phyloP scores from a whole-genome alignment of 2,113 vertebrate genomes.

The Otis tarda region DNA sequence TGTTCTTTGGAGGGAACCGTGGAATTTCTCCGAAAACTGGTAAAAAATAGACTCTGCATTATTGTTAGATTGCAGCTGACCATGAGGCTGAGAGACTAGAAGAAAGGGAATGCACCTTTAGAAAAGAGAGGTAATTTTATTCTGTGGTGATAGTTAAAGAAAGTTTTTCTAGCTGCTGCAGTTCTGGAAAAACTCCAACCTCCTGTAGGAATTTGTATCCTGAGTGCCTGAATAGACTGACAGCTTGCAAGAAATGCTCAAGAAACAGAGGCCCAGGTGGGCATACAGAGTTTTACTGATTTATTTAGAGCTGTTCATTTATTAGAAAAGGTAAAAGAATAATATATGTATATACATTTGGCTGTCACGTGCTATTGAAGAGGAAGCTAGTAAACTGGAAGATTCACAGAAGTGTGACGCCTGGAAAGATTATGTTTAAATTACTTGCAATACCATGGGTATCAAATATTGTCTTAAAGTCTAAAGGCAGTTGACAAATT shows the following conservation, averaged over 20 bases:
- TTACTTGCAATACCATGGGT: not conserved
- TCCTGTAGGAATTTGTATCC: not conserved
- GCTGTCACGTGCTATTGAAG: fast-evolving
- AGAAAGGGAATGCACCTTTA: not conserved
- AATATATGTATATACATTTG: not conserved
- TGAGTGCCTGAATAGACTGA: not conserved
- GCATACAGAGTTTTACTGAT: not conserved
- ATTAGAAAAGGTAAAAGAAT: not conserved
- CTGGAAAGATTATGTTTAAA: not conserved
- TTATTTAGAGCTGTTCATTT: not conserved
- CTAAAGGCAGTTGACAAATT: not conserved
- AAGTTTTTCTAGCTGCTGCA: not conserved
- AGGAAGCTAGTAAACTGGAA: not conserved
- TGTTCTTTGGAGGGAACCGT: not conserved
- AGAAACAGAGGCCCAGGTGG: not conserved
- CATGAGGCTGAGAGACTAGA: not conserved
- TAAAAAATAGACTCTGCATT: not conserved
- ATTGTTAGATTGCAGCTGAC: not conserved
- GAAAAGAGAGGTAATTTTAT: not conserved
- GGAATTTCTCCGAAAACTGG: not conserved
- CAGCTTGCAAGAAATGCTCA: not conserved
- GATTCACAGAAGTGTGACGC: not conserved
- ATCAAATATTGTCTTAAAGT: not conserved
- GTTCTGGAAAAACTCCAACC: not conserved
- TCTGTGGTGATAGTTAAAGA: not conserved